phyloP scores from a whole-genome alignment of 2,888 invertebrate genomes.

The Conomelus anceps region DNA sequence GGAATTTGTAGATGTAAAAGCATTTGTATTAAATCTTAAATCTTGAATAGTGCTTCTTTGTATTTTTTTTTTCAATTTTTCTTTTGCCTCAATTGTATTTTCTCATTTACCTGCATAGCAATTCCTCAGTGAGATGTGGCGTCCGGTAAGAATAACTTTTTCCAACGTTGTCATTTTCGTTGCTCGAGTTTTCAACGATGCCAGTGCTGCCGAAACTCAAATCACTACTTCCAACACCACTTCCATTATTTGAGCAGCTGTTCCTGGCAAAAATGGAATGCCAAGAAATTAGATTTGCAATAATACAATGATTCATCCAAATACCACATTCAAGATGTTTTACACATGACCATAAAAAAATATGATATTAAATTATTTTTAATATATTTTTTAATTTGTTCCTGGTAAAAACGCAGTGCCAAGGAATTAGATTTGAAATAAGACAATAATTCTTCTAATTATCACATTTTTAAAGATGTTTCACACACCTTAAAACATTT shows the following conservation, averaged over 20 bases:
- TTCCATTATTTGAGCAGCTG: constrained; percentile 17
- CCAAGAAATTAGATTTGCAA: not conserved
- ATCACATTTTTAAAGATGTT: too few relatives aligned
- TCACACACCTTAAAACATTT: too few relatives aligned
- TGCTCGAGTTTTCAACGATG: not conserved
- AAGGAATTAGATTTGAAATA: too few relatives aligned
- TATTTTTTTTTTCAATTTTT: not conserved
- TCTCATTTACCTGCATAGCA: constrained; percentile 24
- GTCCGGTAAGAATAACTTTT: constrained; percentile 12
- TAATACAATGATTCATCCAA: not conserved
- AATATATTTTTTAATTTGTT: too few relatives aligned
- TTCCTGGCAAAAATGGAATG: constrained; percentile 18
- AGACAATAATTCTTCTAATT: too few relatives aligned
- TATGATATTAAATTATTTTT: too few relatives aligned
- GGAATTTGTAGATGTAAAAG: too few relatives aligned
- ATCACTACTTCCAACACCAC: constrained; percentile 15
- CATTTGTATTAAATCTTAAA: too few relatives aligned
- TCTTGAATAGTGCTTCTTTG: too few relatives aligned
- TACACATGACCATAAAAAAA: not conserved
- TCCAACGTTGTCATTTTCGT: not conserved
- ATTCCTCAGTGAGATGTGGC: constrained; percentile 27
- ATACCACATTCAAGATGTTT: not conserved
- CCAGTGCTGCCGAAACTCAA: constrained; percentile 5
- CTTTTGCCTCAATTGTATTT: not conserved
- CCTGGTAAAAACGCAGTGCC: too few relatives aligned